These are phyloP conservation scores for Neosilurus mollespiculum DNA, from an alignment of 2,797 vertebrate species.

Conservation along the genomic window DNA sequence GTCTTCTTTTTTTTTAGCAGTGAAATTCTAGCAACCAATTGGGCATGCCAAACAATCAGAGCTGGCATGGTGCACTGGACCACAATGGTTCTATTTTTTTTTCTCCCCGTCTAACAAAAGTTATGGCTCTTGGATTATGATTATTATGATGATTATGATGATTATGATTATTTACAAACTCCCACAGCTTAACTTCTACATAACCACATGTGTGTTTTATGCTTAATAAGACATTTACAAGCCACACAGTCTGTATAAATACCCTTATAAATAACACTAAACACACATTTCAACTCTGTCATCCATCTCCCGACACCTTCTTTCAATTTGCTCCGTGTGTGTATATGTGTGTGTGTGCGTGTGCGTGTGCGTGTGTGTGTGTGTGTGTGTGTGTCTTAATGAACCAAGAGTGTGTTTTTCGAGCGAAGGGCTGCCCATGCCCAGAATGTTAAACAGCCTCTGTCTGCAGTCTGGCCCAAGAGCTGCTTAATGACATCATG, in stretches of 20 bases:
- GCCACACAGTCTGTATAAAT: constrained; percentile 18
- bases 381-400: constrained; percentile 44
- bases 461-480: constrained; percentile 55
- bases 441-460: constrained; percentile 60
- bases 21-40: constrained; percentile 2
- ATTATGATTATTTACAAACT: not conserved
- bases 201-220: constrained; percentile 10
- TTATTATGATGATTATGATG: not conserved
- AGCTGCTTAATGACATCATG: constrained; percentile 58
- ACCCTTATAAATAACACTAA: constrained; percentile 25
- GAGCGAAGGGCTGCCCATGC: constrained; percentile 49
- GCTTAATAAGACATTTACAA: constrained; percentile 9
- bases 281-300: constrained; percentile 24
- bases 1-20: not conserved
- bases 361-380: constrained; percentile 26
- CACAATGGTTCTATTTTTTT: not conserved
- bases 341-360: constrained; percentile 21
- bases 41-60: constrained; percentile 11
- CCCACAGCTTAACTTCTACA: constrained; percentile 3
- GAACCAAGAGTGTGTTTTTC: constrained; percentile 14
- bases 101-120: not conserved
- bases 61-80: not conserved
- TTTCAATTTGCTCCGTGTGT: constrained; percentile 20
- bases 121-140: not conserved
- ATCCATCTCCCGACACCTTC: constrained; percentile 27